Base-by-base conservation (phyloP, 2,888 invertebrate species). In the Brachyopa scutellaris region DNA sequence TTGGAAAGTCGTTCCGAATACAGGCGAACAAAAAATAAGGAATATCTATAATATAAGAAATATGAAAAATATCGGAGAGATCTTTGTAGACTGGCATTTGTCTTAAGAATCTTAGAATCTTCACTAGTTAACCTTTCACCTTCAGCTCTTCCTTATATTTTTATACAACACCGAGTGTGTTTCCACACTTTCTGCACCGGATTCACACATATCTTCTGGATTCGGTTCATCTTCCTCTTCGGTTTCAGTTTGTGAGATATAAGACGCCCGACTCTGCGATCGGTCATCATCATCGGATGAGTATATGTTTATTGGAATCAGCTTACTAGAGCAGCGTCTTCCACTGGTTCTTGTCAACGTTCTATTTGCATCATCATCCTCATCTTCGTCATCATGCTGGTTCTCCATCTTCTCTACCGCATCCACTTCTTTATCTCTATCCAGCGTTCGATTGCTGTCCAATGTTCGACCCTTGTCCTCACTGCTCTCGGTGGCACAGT, bases 141-240 rank as follows among this genome's bases (percentile, higher is more conserved):
- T 23, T 84, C 84, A 88, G 73, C 85, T 88, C 84, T 93, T 93
- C 77, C 94, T 91, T 86, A 94, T 94, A 88, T 94, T 95, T 51
- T 95, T 95, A 86, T 96, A 96, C 88, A 96, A 95, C 38, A 96
- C 96, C 2, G 96, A 96, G 90, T 96, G 96, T 0, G 96, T 96
- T 87, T 96, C 96, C 23, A 96, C 92, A 91, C 96, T 96, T 88
- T 96, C 96, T 2, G 95, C 96, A 0, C 96, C 96, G 19, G 96
- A 96, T 91, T 96, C 96, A 91, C 96, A 96, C 83, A 95, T 93
- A 6, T 95, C 96, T 87, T 96, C 96, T 33, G 94, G 94, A 80
- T 94, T 93, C n/a, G 94, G 95, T 23, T 95, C 95, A 87, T 95
- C 95, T 84, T 95, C 95, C 80, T 95, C 95, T 87, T 80, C 80